Percentiles rank a stretch among this genome's conserved stretches.
Conservation (phyloP, 2,113 vertebrate genomes). For the Leptobrachium ailaonicum region DNA sequence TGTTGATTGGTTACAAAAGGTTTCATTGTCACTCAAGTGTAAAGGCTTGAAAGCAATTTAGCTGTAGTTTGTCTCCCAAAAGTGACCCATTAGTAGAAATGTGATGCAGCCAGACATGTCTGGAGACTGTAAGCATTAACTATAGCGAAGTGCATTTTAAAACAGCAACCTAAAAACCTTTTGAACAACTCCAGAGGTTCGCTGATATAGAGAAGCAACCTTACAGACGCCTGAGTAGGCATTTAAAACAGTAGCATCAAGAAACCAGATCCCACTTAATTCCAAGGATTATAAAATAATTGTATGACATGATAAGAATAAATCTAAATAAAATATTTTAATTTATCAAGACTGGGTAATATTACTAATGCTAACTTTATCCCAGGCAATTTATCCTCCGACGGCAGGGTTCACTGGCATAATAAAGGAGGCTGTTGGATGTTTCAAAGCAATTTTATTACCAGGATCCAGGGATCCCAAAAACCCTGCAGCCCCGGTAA, state of each 20-base stretch:
- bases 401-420: too few relatives aligned
- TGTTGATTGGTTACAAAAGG: conserved; percentile 39
- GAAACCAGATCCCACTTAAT: not conserved
- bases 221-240: not conserved
- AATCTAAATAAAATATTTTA: too few relatives aligned
- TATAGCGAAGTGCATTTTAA: not conserved
- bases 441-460: too few relatives aligned
- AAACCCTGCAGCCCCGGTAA: too few relatives aligned
- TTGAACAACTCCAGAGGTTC: not conserved
- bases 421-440: too few relatives aligned
- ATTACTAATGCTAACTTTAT: too few relatives aligned
- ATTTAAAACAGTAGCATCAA: not conserved
- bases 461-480: too few relatives aligned
- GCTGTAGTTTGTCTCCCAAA: not conserved
- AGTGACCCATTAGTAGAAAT: conserved; percentile 14
- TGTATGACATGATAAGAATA: too few relatives aligned
- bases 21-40: conserved; percentile 30
- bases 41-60: conserved; percentile 30
- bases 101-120: conserved; percentile 2
- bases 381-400: too few relatives aligned
- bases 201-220: not conserved
- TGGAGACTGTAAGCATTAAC: not conserved
- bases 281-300: not conserved
- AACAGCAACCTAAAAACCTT: conserved; percentile 15
- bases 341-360: too few relatives aligned